Conservation (phyloP, 1,140 invertebrate genomes). For the Eufriesea mexicana region DNA sequence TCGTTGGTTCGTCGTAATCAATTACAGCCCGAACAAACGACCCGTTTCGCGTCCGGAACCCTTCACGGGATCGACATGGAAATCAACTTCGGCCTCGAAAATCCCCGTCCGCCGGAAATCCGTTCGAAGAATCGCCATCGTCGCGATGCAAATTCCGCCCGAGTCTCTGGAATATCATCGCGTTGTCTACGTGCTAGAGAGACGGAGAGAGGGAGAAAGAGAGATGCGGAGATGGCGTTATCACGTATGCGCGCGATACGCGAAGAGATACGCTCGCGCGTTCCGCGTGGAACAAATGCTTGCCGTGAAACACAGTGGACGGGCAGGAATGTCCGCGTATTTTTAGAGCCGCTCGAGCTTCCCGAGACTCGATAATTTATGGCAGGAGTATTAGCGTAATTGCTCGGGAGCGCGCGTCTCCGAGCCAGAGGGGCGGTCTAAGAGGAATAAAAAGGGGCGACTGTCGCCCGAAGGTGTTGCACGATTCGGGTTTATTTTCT, state of each 20-base stretch:
- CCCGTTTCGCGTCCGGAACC: not conserved
- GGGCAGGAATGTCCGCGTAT: constrained; percentile 51
- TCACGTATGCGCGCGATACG: not conserved
- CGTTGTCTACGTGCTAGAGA: not conserved
- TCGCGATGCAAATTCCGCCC: not conserved
- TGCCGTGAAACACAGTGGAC: constrained; percentile 39
- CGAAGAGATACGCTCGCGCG: not conserved
- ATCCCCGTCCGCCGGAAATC: not conserved
- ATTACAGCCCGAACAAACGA: not conserved
- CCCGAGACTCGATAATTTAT: constrained; percentile 18
- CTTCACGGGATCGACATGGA: not conserved
- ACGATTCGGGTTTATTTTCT: not conserved
- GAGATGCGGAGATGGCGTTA: constrained; percentile 7
- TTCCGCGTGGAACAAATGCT: constrained; percentile 37
- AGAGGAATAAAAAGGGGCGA: not conserved
- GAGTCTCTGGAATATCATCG: not conserved
- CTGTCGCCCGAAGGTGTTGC: not conserved
- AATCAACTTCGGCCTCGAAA: no score
- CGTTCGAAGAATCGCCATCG: not conserved
- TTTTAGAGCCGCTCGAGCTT: constrained; percentile 54
- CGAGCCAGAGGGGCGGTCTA: no score
- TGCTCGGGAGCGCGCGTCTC: not conserved
- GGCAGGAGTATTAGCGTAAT: constrained; percentile 43
- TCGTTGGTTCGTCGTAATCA: not conserved
- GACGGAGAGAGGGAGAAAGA: no score